Conservation (phyloP, 2,888 invertebrate genomes). For the Thecocarcelia acutangulata region DNA sequence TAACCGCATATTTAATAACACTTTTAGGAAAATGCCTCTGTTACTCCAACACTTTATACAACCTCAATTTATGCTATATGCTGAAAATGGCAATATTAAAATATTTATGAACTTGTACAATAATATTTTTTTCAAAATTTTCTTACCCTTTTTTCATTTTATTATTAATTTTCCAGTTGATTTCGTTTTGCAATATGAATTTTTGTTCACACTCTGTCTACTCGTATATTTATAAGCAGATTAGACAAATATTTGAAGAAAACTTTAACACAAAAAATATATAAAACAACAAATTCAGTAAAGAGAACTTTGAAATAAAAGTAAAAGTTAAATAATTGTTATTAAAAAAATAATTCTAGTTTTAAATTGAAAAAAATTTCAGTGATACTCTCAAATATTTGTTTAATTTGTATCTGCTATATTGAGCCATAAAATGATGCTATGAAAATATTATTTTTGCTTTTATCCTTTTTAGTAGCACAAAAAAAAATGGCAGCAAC, state of each 20-base stretch:
- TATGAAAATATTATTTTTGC: no score
- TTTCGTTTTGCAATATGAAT: slow-evolving; percentile 6
- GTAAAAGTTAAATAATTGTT: background rate
- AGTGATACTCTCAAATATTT: background rate
- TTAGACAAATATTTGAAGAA: background rate
- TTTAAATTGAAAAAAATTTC: background rate
- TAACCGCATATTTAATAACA: no score
- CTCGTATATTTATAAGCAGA: background rate
- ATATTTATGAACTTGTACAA: background rate
- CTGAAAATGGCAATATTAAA: background rate
- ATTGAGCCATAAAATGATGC: no score
- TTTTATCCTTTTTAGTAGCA: no score
- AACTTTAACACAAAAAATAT: no score
- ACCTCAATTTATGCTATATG: background rate
- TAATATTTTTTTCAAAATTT: slow-evolving; percentile 5
- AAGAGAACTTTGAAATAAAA: no score
- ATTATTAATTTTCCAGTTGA: slow-evolving; percentile 43
- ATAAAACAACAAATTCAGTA: no score
- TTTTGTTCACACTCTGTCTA: background rate
- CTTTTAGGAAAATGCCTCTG: no score
- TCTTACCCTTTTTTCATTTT: background rate
- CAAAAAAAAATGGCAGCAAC: no score
- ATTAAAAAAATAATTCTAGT: no score
- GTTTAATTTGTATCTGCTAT: background rate
- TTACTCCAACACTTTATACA: no score